Conservation (phyloP, 1,140 invertebrate species). For the Drosophila nebulosa region DNA sequence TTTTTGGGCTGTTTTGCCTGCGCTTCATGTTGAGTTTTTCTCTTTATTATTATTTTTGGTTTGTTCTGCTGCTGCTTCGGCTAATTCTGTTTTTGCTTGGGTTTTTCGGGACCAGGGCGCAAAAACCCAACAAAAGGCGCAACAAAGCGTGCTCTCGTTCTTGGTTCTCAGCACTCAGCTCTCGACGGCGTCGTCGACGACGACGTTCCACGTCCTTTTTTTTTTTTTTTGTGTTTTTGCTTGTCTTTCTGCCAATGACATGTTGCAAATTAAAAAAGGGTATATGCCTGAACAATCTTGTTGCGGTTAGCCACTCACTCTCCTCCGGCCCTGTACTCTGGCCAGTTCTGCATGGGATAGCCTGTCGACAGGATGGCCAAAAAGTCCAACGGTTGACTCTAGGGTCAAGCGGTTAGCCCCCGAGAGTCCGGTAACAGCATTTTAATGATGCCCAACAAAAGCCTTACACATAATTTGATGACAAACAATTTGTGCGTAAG, state of each 20-base stretch:
- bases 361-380: constrained; percentile 11
- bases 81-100: constrained; percentile 72
- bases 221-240: constrained; percentile 68
- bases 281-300: constrained; percentile 74
- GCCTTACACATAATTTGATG: constrained; percentile 70
- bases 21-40: constrained; percentile 31
- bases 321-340: background rate
- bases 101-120: constrained; percentile 36
- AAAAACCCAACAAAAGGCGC: constrained; percentile 59
- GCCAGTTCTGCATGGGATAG: background rate
- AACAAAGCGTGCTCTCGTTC: constrained; percentile 58
- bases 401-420: constrained; percentile 21
- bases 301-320: constrained; percentile 49
- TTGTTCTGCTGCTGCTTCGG: constrained; percentile 35
- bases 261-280: constrained; percentile 79
- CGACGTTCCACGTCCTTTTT: constrained; percentile 50
- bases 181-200: background rate
- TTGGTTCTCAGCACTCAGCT: constrained; percentile 2
- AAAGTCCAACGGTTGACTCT: constrained; percentile 2
- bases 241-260: constrained; percentile 75
- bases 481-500: constrained; percentile 70
- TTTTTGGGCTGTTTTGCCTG: constrained; percentile 49
- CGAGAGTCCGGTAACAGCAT: constrained; percentile 62
- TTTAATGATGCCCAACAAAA: constrained; percentile 71
- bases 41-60: constrained; percentile 31